Conservation (phyloP, 1,140 invertebrate species). For the Temnothorax curvispinosus region DNA sequence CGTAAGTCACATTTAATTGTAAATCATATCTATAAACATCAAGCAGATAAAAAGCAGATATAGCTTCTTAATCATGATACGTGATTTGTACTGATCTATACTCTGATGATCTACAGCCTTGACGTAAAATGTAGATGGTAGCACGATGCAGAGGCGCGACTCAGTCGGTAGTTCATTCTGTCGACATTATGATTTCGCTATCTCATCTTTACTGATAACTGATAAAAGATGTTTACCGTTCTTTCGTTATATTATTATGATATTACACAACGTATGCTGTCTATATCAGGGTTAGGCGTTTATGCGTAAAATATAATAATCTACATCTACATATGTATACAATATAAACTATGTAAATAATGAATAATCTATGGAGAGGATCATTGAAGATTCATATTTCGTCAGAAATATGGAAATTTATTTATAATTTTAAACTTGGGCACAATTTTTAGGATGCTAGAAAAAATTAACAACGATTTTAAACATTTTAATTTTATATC, state of each 20-base stretch:
- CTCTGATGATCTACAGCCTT: background rate
- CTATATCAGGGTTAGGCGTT: no score
- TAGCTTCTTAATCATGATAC: background rate
- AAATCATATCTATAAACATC: background rate
- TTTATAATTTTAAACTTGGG: no score
- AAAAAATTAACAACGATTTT: no score
- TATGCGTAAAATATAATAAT: no score
- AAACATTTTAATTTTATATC: no score
- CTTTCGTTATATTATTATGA: background rate
- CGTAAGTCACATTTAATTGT: conserved; percentile 69
- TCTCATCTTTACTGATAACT: conserved; percentile 34
- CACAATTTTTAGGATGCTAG: no score
- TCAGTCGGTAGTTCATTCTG: conserved; percentile 9
- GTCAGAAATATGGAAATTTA: no score
- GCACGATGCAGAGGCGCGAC: conserved; percentile 32
- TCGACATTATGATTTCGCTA: background rate
- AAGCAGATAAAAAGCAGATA: background rate
- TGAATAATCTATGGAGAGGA: no score
- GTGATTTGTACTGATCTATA: background rate
- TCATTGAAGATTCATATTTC: no score
- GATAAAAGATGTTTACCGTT: conserved; percentile 21
- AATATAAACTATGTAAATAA: no score
- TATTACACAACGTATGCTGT: background rate
- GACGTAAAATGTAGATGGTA: conserved; percentile 21
- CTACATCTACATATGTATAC: no score